Percentiles rank a stretch among this genome's conserved stretches.
These are phyloP conservation scores for Actinostola sp. DNA, from an alignment of 92 coral and sea anemone genomes.

Conservation along the genomic window DNA sequence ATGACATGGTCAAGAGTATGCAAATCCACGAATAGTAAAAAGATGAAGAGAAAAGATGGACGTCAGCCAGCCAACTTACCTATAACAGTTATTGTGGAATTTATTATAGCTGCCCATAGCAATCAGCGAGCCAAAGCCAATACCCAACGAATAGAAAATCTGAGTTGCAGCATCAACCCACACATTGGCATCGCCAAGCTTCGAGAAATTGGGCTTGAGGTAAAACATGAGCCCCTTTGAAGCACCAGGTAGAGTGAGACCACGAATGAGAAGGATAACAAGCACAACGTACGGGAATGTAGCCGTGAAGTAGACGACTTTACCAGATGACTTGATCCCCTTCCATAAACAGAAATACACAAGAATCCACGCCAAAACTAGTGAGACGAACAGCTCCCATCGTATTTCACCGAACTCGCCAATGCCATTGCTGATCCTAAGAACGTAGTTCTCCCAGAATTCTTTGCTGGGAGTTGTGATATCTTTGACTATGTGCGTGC, in stretches of 20 bases:
- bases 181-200: constrained; percentile 86
- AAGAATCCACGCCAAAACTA: constrained; percentile 90
- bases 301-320: constrained; percentile 98
- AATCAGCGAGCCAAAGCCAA: constrained; percentile 97
- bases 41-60: too few species aligned
- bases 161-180: constrained; percentile 99
- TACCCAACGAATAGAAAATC: constrained; percentile 96
- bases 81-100: constrained; percentile 94
- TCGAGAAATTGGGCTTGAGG: constrained; percentile 88
- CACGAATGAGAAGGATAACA: constrained; percentile 84
- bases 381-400: constrained; percentile 84
- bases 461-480: constrained; percentile 92
- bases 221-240: constrained; percentile 85
- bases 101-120: constrained; percentile 96
- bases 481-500: constrained; percentile 20
- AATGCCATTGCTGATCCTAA: constrained; percentile 71
- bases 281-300: constrained; percentile 96
- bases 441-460: constrained; percentile 90
- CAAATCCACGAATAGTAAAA: not conserved
- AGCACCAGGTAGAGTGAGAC: constrained; percentile 95
- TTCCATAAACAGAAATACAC: constrained; percentile 99
- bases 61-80: constrained; percentile 47
- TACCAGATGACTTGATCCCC: constrained; percentile 96
- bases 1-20: not conserved
- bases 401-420: constrained; percentile 78